Evolutionary conservation across 2,797 vertebrate genomes (phyloP), one percentile per base, ranked within the genome.

Genomic region (Ptychadena robeensis): DNA sequence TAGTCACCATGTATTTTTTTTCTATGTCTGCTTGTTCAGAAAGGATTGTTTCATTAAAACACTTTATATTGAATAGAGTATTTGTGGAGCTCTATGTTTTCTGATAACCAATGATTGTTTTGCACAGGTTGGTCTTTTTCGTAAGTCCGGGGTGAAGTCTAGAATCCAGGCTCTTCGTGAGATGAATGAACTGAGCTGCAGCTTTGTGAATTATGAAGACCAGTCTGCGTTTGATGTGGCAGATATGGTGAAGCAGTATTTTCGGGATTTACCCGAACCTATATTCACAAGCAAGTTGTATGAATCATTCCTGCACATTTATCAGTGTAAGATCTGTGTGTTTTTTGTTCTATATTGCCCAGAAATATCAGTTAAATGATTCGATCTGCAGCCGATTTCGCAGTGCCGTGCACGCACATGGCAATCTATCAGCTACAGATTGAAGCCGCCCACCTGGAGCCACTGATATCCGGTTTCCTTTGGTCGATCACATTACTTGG

Each of bases 161-260:
- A 94, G 96, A 35, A 97, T 97, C 86, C 94, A 96, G 86, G 89
- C 88, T 73, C 90, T 97, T 15, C 91, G 96, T 25, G 95, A 96
- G 83, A 93, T 94, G 94, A 94, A 96, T 83, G 96, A 97, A 87
- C 91, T 86, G 0, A 92, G 90, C 85, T 93, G 94, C 0, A 90
- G 91, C 0, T 90, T 89, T 0, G 88, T 95, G 2, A 93, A 92
- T 0, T 96, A 93, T 0, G 91, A 96, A 2, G 91, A 92, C 10
- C 96, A 97, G 82, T 96, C 95, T 0, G 96, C 96, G 0, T 97
- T 95, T 22, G 96, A 97, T 0, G 95, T 97, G 85, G 96, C 96
- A 4, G 96, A 97, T 84, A 94, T 96, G 96, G 92, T 97, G 87
- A 97, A 97, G 89, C 96, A 97, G 86, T 97, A 94, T 87, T 96